These are phyloP conservation scores for Coracias cyanogaster DNA, from an alignment of 2,797 vertebrate species.

Conservation along the genomic window DNA sequence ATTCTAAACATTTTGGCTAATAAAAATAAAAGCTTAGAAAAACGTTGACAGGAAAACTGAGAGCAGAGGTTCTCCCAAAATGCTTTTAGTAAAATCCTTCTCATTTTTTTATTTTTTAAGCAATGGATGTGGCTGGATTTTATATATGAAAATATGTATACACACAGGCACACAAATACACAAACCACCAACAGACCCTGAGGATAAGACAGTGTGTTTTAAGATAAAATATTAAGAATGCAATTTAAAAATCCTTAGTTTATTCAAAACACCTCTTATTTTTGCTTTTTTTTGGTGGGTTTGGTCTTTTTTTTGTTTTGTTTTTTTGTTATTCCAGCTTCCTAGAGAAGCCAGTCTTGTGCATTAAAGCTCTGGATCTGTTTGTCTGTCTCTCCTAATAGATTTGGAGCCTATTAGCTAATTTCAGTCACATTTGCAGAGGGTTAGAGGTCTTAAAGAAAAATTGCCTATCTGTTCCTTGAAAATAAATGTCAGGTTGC, in stretches of 20 bases:
- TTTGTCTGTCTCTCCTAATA: background rate
- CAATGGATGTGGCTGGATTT: slow-evolving; percentile 4
- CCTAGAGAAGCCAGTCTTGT: background rate
- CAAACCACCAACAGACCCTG: slow-evolving; percentile 17
- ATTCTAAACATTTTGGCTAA: slow-evolving; percentile 74
- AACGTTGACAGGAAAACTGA: slow-evolving; percentile 63
- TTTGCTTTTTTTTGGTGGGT: background rate
- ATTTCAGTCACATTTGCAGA: background rate
- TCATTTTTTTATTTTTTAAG: slow-evolving; percentile 46
- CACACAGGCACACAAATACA: background rate
- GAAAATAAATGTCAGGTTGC: background rate
- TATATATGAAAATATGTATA: slow-evolving; percentile 16
- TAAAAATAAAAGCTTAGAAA: slow-evolving; percentile 76
- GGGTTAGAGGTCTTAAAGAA: background rate
- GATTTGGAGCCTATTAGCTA: background rate
- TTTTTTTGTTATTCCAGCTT: background rate
- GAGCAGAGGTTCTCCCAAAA: slow-evolving; percentile 45
- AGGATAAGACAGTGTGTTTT: background rate
- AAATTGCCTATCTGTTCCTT: background rate
- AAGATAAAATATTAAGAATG: background rate
- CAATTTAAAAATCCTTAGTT: slow-evolving; percentile 34
- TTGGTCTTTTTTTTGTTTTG: too few relatives aligned
- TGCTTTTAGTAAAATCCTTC: slow-evolving; percentile 57
- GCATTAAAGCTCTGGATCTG: background rate
- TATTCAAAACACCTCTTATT: background rate